These are phyloP conservation scores for Atherinomorus stipes DNA, from an alignment of 2,113 vertebrate species.

Conservation along the genomic window DNA sequence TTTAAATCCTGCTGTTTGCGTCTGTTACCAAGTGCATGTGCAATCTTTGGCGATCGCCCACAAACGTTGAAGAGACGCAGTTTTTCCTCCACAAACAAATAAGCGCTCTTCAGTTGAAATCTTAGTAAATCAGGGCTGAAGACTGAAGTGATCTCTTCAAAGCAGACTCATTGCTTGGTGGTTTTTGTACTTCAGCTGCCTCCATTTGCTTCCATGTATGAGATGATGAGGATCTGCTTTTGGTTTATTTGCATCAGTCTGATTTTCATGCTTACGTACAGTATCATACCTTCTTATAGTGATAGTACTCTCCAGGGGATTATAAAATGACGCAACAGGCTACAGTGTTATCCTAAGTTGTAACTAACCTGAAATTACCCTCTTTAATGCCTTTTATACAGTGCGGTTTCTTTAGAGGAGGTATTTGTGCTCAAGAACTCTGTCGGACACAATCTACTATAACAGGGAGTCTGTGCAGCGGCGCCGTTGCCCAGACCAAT, in stretches of 20 bases:
- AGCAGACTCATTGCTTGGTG: no score
- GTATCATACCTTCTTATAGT: background rate
- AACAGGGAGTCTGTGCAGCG: conserved; percentile 7
- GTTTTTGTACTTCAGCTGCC: no score
- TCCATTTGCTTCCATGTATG: no score
- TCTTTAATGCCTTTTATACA: background rate
- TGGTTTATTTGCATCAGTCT: background rate
- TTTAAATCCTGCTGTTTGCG: no score
- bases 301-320: background rate
- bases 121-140: no score
- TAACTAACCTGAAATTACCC: background rate
- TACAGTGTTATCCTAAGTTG: background rate
- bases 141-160: no score
- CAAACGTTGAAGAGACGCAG: no score
- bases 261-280: background rate
- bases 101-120: no score
- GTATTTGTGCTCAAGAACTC: conserved; percentile 27
- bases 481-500: conserved; percentile 50
- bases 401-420: background rate
- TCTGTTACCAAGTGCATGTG: no score
- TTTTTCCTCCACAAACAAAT: no score
- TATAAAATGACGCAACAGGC: background rate
- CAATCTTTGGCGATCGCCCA: no score
- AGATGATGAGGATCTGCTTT: background rate
- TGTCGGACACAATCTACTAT: conserved; percentile 7